Base-by-base conservation (phyloP, 2,113 vertebrate species). In the Sturnira hondurensis region DNA sequence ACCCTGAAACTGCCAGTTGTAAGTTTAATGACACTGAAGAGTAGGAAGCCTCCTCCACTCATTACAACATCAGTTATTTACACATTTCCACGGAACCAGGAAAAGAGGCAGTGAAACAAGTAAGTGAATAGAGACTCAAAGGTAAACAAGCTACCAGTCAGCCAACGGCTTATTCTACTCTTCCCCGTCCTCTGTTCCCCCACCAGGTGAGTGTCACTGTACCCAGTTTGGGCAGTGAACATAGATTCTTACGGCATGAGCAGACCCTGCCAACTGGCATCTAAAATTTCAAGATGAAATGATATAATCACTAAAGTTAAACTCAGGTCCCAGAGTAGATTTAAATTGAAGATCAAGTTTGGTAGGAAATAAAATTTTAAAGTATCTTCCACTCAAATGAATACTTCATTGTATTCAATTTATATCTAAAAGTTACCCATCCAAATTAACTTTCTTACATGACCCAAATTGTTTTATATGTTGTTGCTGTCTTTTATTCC, bases 1-100 rank as follows among this genome's bases (percentile, higher is more conserved):
- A 68, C 17, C 11, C 33, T 33, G 20, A 84, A 94, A 56, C 47
- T 78, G 73, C n/a, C 45, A 92, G 52, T 73, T 3, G 68, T 33
- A 86, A 31, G 4, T 58, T 85, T 56, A 95, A 78, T 71, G 80
- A 80, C 28, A 70, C 33, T 86, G 54, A 67, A 50, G 15, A 94
- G 86, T 43, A 86, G 31, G 43, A 92, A 78, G 33, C 47, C 26
- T 94, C 43, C 86, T 73, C 33, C 31, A 87, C 15, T 78, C 65
- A 76, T 93, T 61, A 88, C 88, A 96, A 95, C 22, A 87, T 54
- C 86, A 90, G 24, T 63, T 41, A 95, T 83, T 95, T 86, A 92
- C n/a, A 85, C 4, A 9, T 63, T 73, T 78, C 47, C 54, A 54
- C 54, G 47, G 81, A 80, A 54, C 13, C 28, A 86, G 63, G 74